A percentile compares a stretch with the other conserved stretches of the same genome.
These are phyloP conservation scores for Phoenicopterus ruber DNA, from an alignment of 2,113 vertebrate species.

Conservation along the genomic window DNA sequence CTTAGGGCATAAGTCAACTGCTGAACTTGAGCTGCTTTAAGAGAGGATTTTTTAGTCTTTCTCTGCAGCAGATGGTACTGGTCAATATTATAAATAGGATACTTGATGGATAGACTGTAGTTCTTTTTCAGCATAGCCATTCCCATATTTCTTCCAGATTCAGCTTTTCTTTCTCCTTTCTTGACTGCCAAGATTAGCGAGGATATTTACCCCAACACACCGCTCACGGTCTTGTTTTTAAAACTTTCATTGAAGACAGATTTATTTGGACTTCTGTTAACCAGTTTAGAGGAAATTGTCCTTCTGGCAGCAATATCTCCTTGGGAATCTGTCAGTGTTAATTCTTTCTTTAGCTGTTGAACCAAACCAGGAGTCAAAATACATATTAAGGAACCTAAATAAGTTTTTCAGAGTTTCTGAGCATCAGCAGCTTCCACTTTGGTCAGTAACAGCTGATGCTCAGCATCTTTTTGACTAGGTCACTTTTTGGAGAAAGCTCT, in stretches of 20 bases:
- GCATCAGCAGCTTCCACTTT: background rate
- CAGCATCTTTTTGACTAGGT: background rate
- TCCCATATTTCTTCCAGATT: slow-evolving; percentile 42
- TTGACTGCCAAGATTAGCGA: background rate
- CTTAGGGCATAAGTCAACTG: background rate
- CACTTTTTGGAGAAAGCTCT: background rate
- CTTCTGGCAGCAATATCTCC: slow-evolving; percentile 37
- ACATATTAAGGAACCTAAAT: background rate
- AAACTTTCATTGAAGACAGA: slow-evolving; percentile 37
- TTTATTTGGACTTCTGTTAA: slow-evolving; percentile 25
- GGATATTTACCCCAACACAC: background rate
- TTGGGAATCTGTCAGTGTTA: slow-evolving; percentile 26
- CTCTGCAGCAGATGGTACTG: background rate
- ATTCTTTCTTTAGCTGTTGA: slow-evolving; percentile 25
- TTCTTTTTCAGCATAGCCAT: background rate
- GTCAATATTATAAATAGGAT: background rate
- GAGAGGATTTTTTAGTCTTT: background rate
- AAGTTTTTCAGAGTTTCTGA: slow-evolving; percentile 1
- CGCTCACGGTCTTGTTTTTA: background rate
- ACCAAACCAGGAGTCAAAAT: slow-evolving; percentile 50
- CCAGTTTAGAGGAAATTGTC: slow-evolving; percentile 46
- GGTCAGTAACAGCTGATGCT: background rate
- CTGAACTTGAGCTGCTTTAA: background rate
- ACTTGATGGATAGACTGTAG: slow-evolving; percentile 12
- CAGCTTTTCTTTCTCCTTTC: background rate